phyloP scores from a whole-genome alignment of 2,888 invertebrate species.

The Erebia palarica region DNA sequence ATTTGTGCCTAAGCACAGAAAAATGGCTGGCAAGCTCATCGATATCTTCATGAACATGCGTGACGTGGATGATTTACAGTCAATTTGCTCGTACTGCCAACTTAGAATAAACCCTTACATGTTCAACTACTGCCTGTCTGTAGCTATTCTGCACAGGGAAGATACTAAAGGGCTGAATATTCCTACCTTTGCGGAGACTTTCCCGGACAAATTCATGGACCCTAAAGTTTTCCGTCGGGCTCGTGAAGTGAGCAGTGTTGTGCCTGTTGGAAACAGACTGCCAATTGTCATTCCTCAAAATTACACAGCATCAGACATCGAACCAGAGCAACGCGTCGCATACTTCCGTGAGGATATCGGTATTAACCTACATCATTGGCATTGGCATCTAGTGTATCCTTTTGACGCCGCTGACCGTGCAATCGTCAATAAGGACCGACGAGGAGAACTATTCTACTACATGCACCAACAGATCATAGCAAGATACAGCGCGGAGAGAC shows the following conservation, averaged over 20 bases:
- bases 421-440: slow-evolving; percentile 86
- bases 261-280: slow-evolving; percentile 82
- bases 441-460: slow-evolving; percentile 91
- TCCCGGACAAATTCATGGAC: slow-evolving; percentile 92
- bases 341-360: slow-evolving; percentile 94
- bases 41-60: slow-evolving; percentile 87
- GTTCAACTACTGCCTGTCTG: slow-evolving; percentile 89
- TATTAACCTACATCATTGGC: slow-evolving; percentile 95
- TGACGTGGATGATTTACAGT: slow-evolving; percentile 86
- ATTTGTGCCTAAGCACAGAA: slow-evolving; percentile 86
- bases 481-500: slow-evolving; percentile 89
- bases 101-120: slow-evolving; percentile 88
- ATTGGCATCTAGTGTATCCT: slow-evolving; percentile 95
- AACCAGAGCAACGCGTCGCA: slow-evolving; percentile 90
- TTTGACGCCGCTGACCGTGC: slow-evolving; percentile 84
- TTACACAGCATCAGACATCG: slow-evolving; percentile 88
- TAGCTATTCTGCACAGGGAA: slow-evolving; percentile 85
- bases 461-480: slow-evolving; percentile 89
- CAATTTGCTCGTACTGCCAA: slow-evolving; percentile 85
- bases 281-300: slow-evolving; percentile 87
- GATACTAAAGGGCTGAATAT: slow-evolving; percentile 87
- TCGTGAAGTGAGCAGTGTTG: slow-evolving; percentile 86
- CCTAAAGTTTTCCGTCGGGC: slow-evolving; percentile 87
- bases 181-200: slow-evolving; percentile 89
- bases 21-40: slow-evolving; percentile 85